Base-by-base conservation (phyloP, 1,140 invertebrate genomes). In the Meloidogyne exigua region DNA sequence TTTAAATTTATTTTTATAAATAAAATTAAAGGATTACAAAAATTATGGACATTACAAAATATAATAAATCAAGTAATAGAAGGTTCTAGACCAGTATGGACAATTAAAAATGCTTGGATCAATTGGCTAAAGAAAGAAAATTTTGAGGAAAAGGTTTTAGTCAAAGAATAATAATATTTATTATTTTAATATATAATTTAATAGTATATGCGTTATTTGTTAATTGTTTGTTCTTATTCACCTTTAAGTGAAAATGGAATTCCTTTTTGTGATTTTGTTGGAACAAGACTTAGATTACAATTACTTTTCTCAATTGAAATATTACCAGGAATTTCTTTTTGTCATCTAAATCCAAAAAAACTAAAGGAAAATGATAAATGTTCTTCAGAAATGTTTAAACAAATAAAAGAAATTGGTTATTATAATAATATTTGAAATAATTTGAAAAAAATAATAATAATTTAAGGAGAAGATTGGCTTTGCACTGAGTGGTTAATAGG, bases 251-350 rank as follows among this genome's bases (percentile, higher is more conserved):
- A 42, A n/a, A 26, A 57, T 13, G 25, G 69, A n/a, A 9, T n/a
- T 18, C 2, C 36, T 25, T 71, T 71, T 42, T 71, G 69, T 62
- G 69, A 62, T 62, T 71, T 71, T 71, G 69, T 71, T n/a, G 39
- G 69, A 44, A 71, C 69, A 10, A 44, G 69, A 49, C 36, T 71
- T 71, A 44, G 69, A 25, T 26, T 71, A 44, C 69, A 71, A 71
- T 44, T 71, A 62, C 4, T 71, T 26, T 57, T 26, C 18, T 57
- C 44, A 18, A 28, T 42, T 28, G 69, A 71, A 49, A 57, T 57
- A 57, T 57, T 57, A n/a, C 49, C 49, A 7, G 18, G 18, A n/a
- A 57, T 57, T 57, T 57, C 15, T 57, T 57, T 57, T 57, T 57
- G 49, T 57, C 49, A 57, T 57, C 10, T 57, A n/a, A 57, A 57